Evolutionary conservation across 2,113 vertebrate genomes (phyloP).

Genomic region (Stigmatopora nigra): DNA sequence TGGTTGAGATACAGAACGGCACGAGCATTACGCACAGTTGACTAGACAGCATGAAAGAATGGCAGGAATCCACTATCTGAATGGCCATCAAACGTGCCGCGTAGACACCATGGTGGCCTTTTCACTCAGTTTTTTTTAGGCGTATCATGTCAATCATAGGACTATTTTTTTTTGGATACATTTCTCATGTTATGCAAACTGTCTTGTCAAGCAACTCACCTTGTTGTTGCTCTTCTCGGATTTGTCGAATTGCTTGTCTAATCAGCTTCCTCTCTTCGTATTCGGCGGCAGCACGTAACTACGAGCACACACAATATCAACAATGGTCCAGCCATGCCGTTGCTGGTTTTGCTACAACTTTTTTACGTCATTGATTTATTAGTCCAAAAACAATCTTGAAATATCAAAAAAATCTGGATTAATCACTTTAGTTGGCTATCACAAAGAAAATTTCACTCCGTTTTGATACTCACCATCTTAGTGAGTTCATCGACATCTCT

Average conservation of each 20-base stretch:
- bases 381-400: background rate
- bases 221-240: slow-evolving; percentile 80
- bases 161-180: background rate
- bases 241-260: slow-evolving; percentile 81
- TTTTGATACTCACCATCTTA: slow-evolving; percentile 71
- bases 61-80: slow-evolving; percentile 57
- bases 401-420: background rate
- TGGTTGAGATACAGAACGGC: slow-evolving; percentile 8
- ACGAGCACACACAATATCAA: background rate
- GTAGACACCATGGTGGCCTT: background rate
- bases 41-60: slow-evolving; percentile 46
- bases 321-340: background rate
- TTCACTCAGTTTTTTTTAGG: background rate
- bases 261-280: slow-evolving; percentile 91
- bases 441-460: background rate
- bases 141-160: background rate
- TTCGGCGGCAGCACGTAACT: slow-evolving; percentile 78
- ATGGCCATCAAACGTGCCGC: slow-evolving; percentile 19
- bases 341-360: background rate
- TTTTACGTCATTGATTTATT: background rate
- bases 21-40: slow-evolving; percentile 18
- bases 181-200: background rate
- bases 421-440: background rate
- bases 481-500: slow-evolving; percentile 84
- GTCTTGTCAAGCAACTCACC: slow-evolving; percentile 53